Conservation (phyloP, 2,113 vertebrate genomes). For the Pteronura brasiliensis region DNA sequence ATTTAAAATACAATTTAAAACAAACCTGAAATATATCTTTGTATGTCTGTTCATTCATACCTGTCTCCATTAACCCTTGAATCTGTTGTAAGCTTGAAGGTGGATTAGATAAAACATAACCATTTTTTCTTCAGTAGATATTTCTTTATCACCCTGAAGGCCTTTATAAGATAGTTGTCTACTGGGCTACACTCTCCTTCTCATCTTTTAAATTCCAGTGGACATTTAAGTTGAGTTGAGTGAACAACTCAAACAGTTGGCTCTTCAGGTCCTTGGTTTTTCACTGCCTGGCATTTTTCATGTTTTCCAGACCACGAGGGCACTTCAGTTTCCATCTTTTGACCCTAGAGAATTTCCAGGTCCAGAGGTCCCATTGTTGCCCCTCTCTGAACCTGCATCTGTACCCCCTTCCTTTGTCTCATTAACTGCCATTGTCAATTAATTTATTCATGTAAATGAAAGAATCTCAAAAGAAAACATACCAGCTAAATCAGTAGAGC, state of each 20-base stretch:
- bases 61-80: neutral
- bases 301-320: neutral
- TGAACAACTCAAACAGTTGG: neutral
- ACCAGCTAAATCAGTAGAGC: neutral
- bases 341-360: neutral
- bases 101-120: neutral
- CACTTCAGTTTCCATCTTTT: neutral
- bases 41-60: neutral
- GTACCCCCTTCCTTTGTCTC: neutral
- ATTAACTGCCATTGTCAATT: neutral
- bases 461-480: conserved; percentile 38
- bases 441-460: conserved; percentile 35
- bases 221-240: too few species aligned
- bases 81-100: neutral
- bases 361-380: neutral
- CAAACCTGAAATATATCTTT: neutral
- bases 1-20: neutral
- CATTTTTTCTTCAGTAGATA: neutral
- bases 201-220: neutral
- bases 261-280: neutral
- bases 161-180: neutral
- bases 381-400: neutral
- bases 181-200: neutral
- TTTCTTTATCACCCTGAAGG: neutral
- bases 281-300: neutral